phyloP scores from a whole-genome alignment of 2,888 invertebrate genomes.

The Abrostola triplasia region DNA sequence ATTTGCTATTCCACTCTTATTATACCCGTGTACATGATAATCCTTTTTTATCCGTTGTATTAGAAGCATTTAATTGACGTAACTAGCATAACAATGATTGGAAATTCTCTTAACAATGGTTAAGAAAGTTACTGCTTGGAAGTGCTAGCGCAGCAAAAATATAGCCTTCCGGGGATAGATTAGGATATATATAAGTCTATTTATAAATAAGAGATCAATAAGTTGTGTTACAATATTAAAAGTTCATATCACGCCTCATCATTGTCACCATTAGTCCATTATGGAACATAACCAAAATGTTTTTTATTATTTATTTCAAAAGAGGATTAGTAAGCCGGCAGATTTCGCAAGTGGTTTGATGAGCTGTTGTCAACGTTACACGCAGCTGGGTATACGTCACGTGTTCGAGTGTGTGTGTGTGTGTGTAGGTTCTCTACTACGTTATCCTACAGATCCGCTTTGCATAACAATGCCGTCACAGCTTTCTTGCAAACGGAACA shows the following conservation, averaged over 20 bases:
- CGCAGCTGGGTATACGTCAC: constrained; percentile 13
- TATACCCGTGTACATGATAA: constrained; percentile 34
- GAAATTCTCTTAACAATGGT: constrained; percentile 41
- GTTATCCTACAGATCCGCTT: constrained; percentile 67
- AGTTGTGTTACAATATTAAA: too few relatives aligned
- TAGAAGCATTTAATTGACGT: constrained; percentile 51
- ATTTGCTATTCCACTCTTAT: constrained; percentile 49
- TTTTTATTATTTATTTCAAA: neutral
- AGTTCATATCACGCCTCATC: too few relatives aligned
- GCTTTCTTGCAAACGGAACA: constrained; percentile 75
- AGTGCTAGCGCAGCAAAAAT: constrained; percentile 25
- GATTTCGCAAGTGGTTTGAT: constrained; percentile 2
- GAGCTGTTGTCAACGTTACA: constrained; percentile 31
- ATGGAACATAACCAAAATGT: too few relatives aligned
- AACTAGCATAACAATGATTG: constrained; percentile 47
- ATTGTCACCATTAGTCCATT: too few relatives aligned
- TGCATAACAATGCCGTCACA: constrained; percentile 79
- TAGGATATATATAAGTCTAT: too few relatives aligned
- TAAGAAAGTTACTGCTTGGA: constrained; percentile 43
- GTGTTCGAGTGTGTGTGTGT: constrained; percentile 11
- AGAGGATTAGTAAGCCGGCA: neutral
- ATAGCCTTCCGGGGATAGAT: constrained; percentile 2
- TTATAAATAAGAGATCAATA: too few relatives aligned
- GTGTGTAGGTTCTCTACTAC: neutral
- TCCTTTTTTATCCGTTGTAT: constrained; percentile 44